Evolutionary conservation across 2,888 invertebrate species (phyloP), one percentile per base, ranked within the genome.

Genomic region (Drosophila subquinaria): DNA sequence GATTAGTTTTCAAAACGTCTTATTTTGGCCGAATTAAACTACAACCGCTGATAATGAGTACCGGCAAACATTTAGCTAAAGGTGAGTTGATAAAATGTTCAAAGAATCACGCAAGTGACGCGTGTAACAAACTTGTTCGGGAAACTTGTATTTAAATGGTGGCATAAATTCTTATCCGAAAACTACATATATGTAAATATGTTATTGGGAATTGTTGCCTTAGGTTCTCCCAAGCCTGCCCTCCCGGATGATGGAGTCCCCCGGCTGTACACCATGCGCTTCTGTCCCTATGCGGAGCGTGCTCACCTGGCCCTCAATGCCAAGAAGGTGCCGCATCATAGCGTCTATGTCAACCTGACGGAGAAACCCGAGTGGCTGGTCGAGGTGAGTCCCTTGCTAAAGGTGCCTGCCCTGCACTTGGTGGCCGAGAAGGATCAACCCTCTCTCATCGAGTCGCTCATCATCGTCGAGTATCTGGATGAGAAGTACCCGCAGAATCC

Each of bases 211-310:
- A 23, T 36, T 15, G 2, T 13, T 42, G 11, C 1, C 15, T 15
- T 48, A 97, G 97, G 96, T 80, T 96, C 96, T 61, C 92, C 92
- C 30, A 93, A 94, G 55, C 96, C 97, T 0, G 93, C 94, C 10
- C 93, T 95, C 71, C 93, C 94, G 0, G 90, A 93, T 47, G 93
- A 93, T 82, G 96, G 95, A 1, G 95, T 95, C 90, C 91, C 96
- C 56, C 95, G 96, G 8, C 90, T 97, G 2, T 97, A 96, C 89
- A 96, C 96, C 30, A 97, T 97, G 96, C 94, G 97, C 79, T 97
- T 97, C 92, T 97, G 97, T 88, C 97, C 97, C 0, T 97, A 94
- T 82, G 96, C 97, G 0, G 96, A 97, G 89, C 94, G 97, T 73
- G 95, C 95, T 51, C 95, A 96, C 76, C 93, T 97, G 42, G 95